These are phyloP conservation scores for Sparidentex hasta DNA, from an alignment of 2,797 vertebrate genomes.

Conservation along the genomic window DNA sequence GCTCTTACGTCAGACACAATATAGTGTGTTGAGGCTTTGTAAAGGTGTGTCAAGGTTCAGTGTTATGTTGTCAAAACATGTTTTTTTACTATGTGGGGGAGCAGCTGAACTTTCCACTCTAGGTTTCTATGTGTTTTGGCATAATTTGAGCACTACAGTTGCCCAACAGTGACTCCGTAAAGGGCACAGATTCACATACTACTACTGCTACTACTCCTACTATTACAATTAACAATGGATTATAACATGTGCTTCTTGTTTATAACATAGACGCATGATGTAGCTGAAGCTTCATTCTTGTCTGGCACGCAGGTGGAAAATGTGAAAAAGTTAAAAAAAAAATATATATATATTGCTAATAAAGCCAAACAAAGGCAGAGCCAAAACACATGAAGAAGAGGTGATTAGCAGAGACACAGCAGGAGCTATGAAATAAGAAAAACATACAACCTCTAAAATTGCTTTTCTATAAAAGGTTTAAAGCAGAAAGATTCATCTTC, in stretches of 20 bases:
- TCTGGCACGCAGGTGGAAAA: constrained; percentile 11
- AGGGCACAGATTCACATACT: constrained; percentile 3
- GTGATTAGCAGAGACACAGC: neutral
- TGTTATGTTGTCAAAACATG: constrained; percentile 76
- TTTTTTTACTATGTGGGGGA: constrained; percentile 51
- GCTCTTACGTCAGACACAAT: constrained; percentile 23
- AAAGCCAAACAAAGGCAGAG: constrained; percentile 9
- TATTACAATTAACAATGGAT: neutral
- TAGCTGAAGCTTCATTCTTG: neutral
- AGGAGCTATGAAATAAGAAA: constrained; percentile 12
- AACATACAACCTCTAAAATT: constrained; percentile 14
- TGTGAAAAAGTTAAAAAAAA: constrained; percentile 2
- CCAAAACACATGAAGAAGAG: neutral
- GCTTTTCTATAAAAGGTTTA: constrained; percentile 30
- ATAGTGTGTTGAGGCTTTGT: constrained; percentile 27
- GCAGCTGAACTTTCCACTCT: constrained; percentile 63
- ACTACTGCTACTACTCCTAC: neutral
- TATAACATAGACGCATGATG: neutral
- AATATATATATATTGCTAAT: neutral
- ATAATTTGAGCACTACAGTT: constrained; percentile 12
- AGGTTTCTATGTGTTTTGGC: constrained; percentile 37
- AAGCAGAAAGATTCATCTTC: constrained; percentile 20
- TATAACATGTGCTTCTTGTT: neutral
- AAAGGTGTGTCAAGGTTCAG: constrained; percentile 58
- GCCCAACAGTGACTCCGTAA: constrained; percentile 11